Evolutionary conservation across 2,113 vertebrate genomes (phyloP), one percentile per base, ranked within the genome.

Genomic region (Syngnathus scovelli): DNA sequence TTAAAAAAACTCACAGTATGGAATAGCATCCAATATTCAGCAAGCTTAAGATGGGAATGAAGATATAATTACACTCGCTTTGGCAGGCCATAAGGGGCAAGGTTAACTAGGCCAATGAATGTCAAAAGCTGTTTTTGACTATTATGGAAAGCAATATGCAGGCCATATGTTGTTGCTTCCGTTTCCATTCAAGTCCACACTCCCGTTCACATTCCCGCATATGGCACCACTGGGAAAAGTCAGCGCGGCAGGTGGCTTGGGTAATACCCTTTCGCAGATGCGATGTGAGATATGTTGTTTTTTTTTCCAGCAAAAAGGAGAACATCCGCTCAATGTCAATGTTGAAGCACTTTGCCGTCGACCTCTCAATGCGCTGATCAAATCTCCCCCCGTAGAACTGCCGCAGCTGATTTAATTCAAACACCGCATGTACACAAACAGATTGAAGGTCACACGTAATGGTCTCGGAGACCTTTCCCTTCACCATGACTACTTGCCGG

Each of bases 381-480:
- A 72, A 77, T 79, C 76, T 76, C 74, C 52, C 78, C 74, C 82
- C 74, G 77, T 67, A 66, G 69, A 51, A 60, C 69, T 52, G 65
- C 33, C 15, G 0, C 37, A 8, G 2, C 58, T 67, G 61, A 79
- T 79, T 76, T 60, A 43, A 85, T 82, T 79, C 62, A 67, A 46
- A 73, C 60, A 58, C 27, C 27, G 68, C 27, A 66, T 23, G 68
- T 39, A 67, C 59, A 68, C 27, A 66, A 39, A 6, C 72, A 80
- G 36, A 63, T 71, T 69, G 73, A 86, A 83, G 84, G 85, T 83
- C 77, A 78, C 66, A 55, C 62, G 77, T 82, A 80, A 83, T 85
- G 75, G 64, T 80, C 69, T 83, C 72, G 60, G 41, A 69, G 77
- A 67, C 59, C 41, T 60, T 75, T 77, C 74, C 70, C 77, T 84